Conservation (phyloP, 2,888 invertebrate genomes). For the Eucriotettix oculatus region DNA sequence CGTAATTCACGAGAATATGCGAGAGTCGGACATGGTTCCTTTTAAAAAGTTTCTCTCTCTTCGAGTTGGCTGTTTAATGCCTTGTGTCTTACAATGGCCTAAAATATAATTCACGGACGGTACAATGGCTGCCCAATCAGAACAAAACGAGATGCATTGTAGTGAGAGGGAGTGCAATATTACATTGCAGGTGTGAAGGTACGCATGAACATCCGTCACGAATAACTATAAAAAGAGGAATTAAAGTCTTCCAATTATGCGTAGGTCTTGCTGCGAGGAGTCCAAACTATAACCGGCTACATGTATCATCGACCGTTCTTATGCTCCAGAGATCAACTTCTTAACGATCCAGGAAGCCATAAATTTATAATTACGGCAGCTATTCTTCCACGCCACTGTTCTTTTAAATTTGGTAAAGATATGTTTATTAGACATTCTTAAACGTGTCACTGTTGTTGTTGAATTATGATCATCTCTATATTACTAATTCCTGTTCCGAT, state of each 20-base stretch:
- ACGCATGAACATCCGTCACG: background rate
- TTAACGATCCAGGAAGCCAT: too few relatives aligned
- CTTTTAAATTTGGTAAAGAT: too few relatives aligned
- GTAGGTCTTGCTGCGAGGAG: too few relatives aligned
- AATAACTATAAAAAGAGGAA: background rate
- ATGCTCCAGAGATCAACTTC: too few relatives aligned
- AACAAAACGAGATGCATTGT: background rate
- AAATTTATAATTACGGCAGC: too few relatives aligned
- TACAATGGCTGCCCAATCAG: background rate
- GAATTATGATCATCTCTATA: too few relatives aligned
- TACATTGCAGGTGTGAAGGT: background rate
- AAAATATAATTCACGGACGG: background rate
- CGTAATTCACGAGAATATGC: constrained; percentile 9
- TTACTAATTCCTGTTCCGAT: too few relatives aligned
- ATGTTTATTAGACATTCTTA: too few relatives aligned
- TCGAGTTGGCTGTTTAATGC: background rate
- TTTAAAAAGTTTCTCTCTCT: background rate
- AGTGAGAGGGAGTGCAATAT: background rate
- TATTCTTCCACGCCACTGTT: too few relatives aligned
- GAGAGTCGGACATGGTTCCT: constrained; percentile 2
- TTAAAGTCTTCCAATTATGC: background rate
- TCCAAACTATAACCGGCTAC: too few relatives aligned
- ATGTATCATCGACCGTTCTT: too few relatives aligned
- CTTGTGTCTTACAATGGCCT: background rate
- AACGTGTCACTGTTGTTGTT: too few relatives aligned